Conservation (phyloP, 1,140 invertebrate species). For the Neodiprion lecontei region DNA sequence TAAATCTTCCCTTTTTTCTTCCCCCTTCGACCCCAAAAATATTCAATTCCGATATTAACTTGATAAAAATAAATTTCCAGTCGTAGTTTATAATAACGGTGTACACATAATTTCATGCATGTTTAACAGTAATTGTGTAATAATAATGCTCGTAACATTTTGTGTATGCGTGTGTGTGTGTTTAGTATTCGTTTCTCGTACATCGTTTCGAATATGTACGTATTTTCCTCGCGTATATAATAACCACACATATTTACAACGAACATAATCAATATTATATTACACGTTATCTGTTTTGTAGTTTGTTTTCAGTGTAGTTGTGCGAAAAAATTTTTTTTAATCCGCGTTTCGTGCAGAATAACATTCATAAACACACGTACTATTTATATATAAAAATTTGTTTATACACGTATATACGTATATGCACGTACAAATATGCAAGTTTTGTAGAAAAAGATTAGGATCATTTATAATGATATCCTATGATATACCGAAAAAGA, state of each 20-base stretch:
- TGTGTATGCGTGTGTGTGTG: neutral
- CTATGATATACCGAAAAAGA: neutral
- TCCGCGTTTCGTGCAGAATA: too few species aligned
- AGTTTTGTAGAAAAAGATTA: too few species aligned
- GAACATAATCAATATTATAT: too few species aligned
- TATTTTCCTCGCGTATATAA: too few species aligned
- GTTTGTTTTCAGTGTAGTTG: too few species aligned
- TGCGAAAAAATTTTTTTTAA: too few species aligned
- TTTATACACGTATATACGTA: neutral
- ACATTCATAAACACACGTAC: neutral
- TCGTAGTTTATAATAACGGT: slow-evolving; percentile 22
- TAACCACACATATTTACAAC: too few species aligned
- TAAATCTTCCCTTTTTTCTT: too few species aligned
- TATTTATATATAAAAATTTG: neutral
- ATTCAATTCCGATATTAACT: slow-evolving; percentile 19
- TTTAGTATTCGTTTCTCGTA: neutral
- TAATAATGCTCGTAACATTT: neutral
- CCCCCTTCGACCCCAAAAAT: too few species aligned
- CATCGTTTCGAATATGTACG: too few species aligned
- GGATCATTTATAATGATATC: neutral
- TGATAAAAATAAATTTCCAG: slow-evolving; percentile 34
- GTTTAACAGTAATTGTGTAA: slow-evolving; percentile 14
- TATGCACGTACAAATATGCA: neutral
- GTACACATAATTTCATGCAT: slow-evolving; percentile 29
- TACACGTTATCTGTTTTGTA: too few species aligned